Evolutionary conservation across 2,888 invertebrate species (phyloP), one percentile per base, ranked within the genome.

Genomic region (Heliconius charithonia): DNA sequence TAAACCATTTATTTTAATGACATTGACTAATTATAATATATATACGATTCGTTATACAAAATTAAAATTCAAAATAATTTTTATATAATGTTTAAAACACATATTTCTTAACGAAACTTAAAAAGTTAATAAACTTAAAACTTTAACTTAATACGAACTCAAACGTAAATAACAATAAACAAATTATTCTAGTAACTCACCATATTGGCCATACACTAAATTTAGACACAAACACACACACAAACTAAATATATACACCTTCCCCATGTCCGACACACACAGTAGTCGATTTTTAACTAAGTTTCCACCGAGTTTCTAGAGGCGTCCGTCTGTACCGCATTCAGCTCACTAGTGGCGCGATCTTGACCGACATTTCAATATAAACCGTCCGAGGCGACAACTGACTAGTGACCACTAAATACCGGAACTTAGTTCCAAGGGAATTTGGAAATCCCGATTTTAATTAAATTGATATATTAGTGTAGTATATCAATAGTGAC

Each of bases 171-270:
- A n/a, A n/a, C 4, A 3, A 27, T 27, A 4, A 63, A 29, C 16
- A 27, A 27, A 27, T 29, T 7, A 27, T 29, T 16, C 2, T 16
- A 12, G 9, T 25, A 79, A 90, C 92, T 92, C 63, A 93, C 93
- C 90, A 66, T 90, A 91, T 75, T 93, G 93, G 83, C 89, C 87
- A 12, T 84, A 82, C 67, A 88, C 90, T 75, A 84, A 75, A 82
- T 87, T 86, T 59, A 89, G 83, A 87, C 86, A 89, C 85, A 91
- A 81, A 88, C 84, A 86, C 81, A 90, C 81, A 87, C 89, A 91
- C 84, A 92, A 75, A 80, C 74, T 65, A 65, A 87, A 67, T 80
- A 84, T 83, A 84, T 84, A 79, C 80, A 85, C 81, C 63, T 73
- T 75, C 71, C 80, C 79, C 84, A 84, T 84, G 71, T n/a, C 75